Conservation (phyloP, 2,888 invertebrate species). For the Apocheima hispidaria region DNA sequence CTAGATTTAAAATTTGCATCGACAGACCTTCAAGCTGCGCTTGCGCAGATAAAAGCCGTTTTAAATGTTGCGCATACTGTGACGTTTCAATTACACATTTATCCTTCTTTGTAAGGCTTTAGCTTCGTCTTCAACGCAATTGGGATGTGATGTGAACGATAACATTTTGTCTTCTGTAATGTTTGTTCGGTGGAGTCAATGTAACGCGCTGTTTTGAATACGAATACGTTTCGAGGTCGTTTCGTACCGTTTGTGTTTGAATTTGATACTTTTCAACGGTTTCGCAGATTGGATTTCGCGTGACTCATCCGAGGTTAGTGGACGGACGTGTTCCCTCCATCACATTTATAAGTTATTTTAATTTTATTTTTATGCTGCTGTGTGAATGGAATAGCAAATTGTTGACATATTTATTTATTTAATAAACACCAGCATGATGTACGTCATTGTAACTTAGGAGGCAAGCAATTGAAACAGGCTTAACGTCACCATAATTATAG, state of each 20-base stretch:
- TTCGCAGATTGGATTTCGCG: slow-evolving; percentile 59
- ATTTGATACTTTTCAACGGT: slow-evolving; percentile 62
- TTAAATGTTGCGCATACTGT: slow-evolving; percentile 20
- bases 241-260: slow-evolving; percentile 50
- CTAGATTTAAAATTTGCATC: slow-evolving; percentile 53
- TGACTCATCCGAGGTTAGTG: slow-evolving; percentile 76
- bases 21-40: slow-evolving; percentile 37
- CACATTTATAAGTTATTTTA: slow-evolving; percentile 48
- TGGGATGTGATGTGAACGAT: slow-evolving; percentile 34
- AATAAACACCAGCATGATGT: no score
- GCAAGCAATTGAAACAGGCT: no score
- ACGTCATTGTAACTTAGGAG: no score
- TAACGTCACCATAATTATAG: no score
- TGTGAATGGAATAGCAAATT: not conserved
- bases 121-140: slow-evolving; percentile 21
- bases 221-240: slow-evolving; percentile 42
- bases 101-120: slow-evolving; percentile 31
- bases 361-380: not conserved
- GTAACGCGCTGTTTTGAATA: slow-evolving; percentile 42
- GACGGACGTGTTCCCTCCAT: slow-evolving; percentile 56
- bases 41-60: slow-evolving; percentile 33
- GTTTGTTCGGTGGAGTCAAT: slow-evolving; percentile 35
- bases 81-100: slow-evolving; percentile 37
- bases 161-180: slow-evolving; percentile 33
- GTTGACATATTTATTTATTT: not conserved